Percentiles rank a stretch among this genome's conserved stretches.
These are phyloP conservation scores for Aldrovandia affinis DNA, from an alignment of 2,797 vertebrate species.

Conservation along the genomic window DNA sequence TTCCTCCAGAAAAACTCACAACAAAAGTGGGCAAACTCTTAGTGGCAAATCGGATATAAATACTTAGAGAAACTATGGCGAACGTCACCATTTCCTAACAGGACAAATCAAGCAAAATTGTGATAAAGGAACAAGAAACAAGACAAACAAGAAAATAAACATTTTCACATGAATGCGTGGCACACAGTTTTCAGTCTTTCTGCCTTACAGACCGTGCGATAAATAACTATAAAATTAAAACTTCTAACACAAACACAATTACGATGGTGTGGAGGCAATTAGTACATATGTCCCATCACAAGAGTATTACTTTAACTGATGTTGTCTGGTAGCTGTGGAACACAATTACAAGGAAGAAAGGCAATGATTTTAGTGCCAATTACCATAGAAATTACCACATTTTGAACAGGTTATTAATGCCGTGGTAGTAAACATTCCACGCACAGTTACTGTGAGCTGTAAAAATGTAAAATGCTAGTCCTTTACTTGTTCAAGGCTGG, in stretches of 20 bases:
- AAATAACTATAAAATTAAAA: constrained; percentile 13
- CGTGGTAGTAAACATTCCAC: neutral
- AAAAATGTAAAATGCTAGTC: neutral
- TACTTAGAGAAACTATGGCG: neutral
- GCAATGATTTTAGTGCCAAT: constrained; percentile 32
- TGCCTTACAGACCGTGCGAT: neutral
- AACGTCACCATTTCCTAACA: neutral
- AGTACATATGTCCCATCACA: constrained; percentile 4
- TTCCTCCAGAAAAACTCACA: neutral
- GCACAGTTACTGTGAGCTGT: neutral
- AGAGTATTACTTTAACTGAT: constrained; percentile 15
- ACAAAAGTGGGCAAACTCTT: neutral
- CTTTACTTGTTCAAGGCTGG: neutral
- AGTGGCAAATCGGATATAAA: neutral
- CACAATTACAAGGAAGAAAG: constrained; percentile 26
- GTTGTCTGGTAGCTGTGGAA: neutral
- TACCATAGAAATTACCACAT: constrained; percentile 24
- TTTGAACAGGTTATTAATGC: constrained; percentile 36
- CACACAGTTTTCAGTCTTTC: neutral
- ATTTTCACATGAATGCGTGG: neutral
- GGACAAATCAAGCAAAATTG: neutral
- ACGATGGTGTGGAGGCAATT: constrained; percentile 5
- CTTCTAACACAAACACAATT: neutral
- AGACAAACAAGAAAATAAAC: neutral
- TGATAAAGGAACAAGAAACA: neutral